phyloP scores from a whole-genome alignment of 2,113 vertebrate genomes.

The Herpetotheres cachinnans region DNA sequence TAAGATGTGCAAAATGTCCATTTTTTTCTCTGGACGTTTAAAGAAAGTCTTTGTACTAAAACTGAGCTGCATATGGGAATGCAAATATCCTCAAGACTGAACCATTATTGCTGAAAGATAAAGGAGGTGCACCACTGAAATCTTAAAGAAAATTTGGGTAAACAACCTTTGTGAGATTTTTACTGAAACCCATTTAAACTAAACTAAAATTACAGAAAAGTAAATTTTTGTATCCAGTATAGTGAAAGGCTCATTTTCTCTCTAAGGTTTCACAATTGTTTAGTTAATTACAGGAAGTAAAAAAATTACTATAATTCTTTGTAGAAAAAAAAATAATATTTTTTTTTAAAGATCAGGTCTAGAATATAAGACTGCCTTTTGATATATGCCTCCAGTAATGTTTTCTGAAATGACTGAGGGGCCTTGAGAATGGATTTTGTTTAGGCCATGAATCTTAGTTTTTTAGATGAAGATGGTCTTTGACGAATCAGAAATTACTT shows the following conservation, averaged over 20 bases:
- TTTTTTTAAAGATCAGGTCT: not conserved
- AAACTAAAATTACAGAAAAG: not conserved
- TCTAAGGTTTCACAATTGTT: not conserved
- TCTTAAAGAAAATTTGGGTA: not conserved
- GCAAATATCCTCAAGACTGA: not conserved
- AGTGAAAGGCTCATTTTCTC: not conserved
- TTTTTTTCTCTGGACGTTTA: not conserved
- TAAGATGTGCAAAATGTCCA: not conserved
- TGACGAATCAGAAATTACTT: slow-evolving; percentile 48
- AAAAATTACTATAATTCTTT: not conserved
- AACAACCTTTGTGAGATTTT: not conserved
- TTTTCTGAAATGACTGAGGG: not conserved
- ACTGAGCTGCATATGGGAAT: not conserved
- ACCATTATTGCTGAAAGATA: not conserved
- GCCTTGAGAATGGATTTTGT: slow-evolving; percentile 14
- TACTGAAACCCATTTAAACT: not conserved
- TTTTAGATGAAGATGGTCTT: slow-evolving; percentile 40
- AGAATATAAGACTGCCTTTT: not conserved
- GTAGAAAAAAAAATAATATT: not conserved
- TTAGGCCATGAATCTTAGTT: slow-evolving; percentile 38
- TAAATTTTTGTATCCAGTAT: not conserved
- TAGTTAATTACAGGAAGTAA: not conserved
- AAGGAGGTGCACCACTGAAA: not conserved
- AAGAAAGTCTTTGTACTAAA: not conserved
- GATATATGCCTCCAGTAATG: slow-evolving; percentile 29